Evolutionary conservation across 2,797 vertebrate species (phyloP).

Genomic region (Columba guinea): DNA sequence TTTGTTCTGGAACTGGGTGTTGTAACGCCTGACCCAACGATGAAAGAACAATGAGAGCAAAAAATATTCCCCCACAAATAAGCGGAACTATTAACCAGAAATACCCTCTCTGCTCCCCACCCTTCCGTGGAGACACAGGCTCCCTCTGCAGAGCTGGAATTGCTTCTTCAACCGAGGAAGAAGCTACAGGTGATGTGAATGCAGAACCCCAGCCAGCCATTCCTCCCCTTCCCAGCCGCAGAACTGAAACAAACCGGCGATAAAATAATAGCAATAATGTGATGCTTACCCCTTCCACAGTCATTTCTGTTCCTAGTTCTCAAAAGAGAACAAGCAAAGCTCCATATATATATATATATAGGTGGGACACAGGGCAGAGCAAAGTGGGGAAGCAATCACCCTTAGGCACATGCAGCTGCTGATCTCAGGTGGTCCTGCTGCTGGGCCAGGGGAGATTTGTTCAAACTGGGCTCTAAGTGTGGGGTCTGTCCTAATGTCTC

Average conservation of each 20-base stretch:
- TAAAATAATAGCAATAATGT: not conserved
- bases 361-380: fast-evolving
- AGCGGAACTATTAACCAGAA: not conserved
- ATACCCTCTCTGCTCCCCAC: not conserved
- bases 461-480: fast-evolving
- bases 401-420: not conserved
- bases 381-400: not conserved
- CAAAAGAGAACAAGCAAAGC: fast-evolving
- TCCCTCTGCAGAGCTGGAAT: not conserved
- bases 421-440: fast-evolving
- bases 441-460: not conserved
- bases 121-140: not conserved
- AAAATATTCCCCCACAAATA: not conserved
- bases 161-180: not conserved
- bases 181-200: not conserved
- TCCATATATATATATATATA: not conserved
- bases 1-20: not conserved
- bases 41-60: not conserved
- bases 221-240: not conserved
- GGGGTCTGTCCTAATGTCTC: not conserved
- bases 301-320: not conserved
- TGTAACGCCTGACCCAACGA: not conserved
- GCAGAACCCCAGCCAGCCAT: not conserved
- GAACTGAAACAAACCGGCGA: not conserved
- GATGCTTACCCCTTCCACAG: not conserved